phyloP scores from a whole-genome alignment of 2,113 vertebrate species.

The Cephalopterus ornatus region DNA sequence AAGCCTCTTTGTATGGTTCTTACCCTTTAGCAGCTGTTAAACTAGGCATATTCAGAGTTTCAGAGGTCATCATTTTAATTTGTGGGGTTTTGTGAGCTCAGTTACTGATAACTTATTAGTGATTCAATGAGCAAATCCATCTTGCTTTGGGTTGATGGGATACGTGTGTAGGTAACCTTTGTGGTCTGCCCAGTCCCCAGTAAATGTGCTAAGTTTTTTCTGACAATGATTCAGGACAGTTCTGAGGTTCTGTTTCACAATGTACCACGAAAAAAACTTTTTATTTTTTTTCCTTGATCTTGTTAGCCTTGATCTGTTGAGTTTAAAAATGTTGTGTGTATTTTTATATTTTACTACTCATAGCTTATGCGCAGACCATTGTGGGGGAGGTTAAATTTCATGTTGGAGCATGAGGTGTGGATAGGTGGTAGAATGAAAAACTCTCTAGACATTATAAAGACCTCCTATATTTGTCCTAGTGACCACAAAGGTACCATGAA shows the following conservation, averaged over 20 bases:
- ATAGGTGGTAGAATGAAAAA: not conserved
- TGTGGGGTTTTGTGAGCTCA: not conserved
- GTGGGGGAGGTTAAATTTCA: too few species aligned
- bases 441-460: not conserved
- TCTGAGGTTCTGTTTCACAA: not conserved
- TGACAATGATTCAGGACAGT: not conserved
- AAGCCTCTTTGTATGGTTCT: constrained; percentile 23
- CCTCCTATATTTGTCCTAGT: not conserved
- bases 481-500: not conserved
- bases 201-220: not conserved
- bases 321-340: not conserved
- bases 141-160: not conserved
- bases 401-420: not conserved
- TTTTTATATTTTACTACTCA: not conserved
- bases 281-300: not conserved
- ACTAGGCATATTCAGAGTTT: not conserved
- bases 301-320: not conserved
- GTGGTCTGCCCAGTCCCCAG: not conserved
- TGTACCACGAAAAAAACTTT: not conserved
- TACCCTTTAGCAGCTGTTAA: constrained; percentile 11
- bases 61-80: constrained; percentile 25
- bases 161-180: not conserved
- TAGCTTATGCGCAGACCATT: not conserved
- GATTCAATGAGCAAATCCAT: not conserved
- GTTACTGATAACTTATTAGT: constrained; percentile 28